Percentiles rank a stretch among this genome's conserved stretches.
These are phyloP conservation scores for Aix galericulata DNA, from an alignment of 2,113 vertebrate species.

Conservation along the genomic window DNA sequence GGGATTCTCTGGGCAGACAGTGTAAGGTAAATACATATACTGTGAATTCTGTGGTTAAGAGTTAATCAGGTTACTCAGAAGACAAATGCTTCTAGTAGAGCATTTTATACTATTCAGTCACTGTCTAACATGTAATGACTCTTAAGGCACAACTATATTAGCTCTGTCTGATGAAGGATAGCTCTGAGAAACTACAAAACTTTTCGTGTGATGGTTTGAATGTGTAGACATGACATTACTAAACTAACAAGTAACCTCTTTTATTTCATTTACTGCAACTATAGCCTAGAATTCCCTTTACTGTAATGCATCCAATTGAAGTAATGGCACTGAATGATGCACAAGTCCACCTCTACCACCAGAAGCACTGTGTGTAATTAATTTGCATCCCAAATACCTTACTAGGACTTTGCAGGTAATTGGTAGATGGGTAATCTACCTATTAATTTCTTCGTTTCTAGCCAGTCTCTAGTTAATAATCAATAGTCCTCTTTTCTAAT, in stretches of 20 bases:
- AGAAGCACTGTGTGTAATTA: conserved; percentile 36
- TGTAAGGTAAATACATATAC: background rate
- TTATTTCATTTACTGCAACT: background rate
- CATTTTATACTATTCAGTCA: background rate
- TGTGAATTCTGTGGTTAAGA: background rate
- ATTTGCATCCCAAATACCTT: conserved; percentile 71
- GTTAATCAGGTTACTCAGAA: background rate
- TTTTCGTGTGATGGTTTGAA: background rate
- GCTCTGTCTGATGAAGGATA: background rate
- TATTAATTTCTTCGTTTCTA: conserved; percentile 75
- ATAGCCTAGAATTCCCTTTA: background rate
- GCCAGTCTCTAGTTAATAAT: conserved; percentile 77
- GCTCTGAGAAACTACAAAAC: background rate
- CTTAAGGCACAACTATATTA: background rate
- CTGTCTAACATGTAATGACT: background rate
- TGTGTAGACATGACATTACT: background rate
- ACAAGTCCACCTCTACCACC: conserved; percentile 37
- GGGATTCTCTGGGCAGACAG: background rate
- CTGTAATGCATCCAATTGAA: background rate
- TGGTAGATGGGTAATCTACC: conserved; percentile 66
- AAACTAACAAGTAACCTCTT: background rate
- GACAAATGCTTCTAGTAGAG: background rate
- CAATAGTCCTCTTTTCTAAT: conserved; percentile 79
- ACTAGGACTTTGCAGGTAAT: conserved; percentile 62
- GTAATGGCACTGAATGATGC: conserved; percentile 40